Base-by-base conservation (phyloP, 2,797 vertebrate genomes). In the Diplodus puntazzo region DNA sequence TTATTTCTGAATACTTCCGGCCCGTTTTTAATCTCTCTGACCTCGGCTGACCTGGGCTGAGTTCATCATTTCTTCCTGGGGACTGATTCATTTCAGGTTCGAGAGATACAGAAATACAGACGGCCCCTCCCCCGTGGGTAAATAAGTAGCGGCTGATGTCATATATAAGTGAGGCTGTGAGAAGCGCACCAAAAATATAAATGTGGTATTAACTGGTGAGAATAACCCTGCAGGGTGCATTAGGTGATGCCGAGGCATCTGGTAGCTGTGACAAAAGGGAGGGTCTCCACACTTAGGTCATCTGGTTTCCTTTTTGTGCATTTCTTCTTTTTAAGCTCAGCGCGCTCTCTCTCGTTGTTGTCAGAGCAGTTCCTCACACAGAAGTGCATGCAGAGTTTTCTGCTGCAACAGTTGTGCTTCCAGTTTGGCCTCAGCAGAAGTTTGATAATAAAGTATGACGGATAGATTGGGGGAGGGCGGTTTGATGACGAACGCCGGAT, bases 401-500 rank as follows among this genome's bases (percentile, higher is more conserved):
- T 66, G 49, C 77, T 80, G 63, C 62, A 78, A 81, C 82, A 80
- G 79, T 80, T 49, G 75, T 69, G 69, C 69, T 88, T 86, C 71
- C 79, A 87, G 82, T 89, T 84, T 75, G 34, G 69, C 59, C 57
- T 77, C 50, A 46, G 75, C 73, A 83, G 83, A 89, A 83, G 79
- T 84, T 80, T 84, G 82, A 92, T 86, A 79, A 82, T 85, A 63
- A 54, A 75, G 63, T 77, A 78, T 72, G 82, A 88, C 75, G 64
- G 80, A 77, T 60, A 83, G 74, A 63, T 55, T 20, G 4, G 9
- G 18, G 21, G 20, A 3, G 42, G 49, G 18, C 21, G 30, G 25
- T 23, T 8, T 46, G 53, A 75, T 92, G 85, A 90, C 75, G 75
- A 85, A 86, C 79, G 82, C 76, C 79, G 84, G 82, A 89, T 87